These are phyloP conservation scores for Papilio polytes DNA, from an alignment of 1,140 invertebrate species.

Conservation along the genomic window DNA sequence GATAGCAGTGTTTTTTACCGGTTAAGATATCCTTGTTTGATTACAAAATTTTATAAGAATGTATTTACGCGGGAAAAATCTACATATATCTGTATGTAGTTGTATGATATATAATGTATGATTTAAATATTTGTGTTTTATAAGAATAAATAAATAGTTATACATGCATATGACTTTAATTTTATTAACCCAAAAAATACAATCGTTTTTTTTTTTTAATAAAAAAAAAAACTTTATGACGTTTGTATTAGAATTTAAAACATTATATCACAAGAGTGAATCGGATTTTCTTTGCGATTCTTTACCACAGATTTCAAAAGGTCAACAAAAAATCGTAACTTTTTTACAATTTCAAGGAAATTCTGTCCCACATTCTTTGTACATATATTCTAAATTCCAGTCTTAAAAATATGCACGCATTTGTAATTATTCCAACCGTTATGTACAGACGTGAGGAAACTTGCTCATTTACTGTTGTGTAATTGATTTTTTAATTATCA, in stretches of 20 bases:
- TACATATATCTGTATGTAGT: conserved; percentile 1
- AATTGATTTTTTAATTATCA: conserved; percentile 31
- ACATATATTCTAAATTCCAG: not conserved
- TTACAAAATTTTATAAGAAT: not conserved
- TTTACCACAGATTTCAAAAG: not conserved
- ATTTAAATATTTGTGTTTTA: not conserved
- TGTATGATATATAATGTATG: not conserved
- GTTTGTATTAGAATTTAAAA: too few species aligned
- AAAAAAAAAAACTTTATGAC: too few species aligned
- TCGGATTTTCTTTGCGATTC: not conserved
- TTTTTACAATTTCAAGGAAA: not conserved
- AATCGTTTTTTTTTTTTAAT: too few species aligned
- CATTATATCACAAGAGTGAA: not conserved
- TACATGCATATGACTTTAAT: not conserved
- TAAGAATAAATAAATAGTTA: not conserved
- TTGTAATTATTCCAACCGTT: conserved; percentile 21
- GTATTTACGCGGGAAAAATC: not conserved
- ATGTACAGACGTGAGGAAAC: conserved; percentile 18
- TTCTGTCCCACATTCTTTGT: not conserved
- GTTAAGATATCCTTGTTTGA: too few species aligned
- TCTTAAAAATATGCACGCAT: conserved; percentile 23
- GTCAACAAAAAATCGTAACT: not conserved
- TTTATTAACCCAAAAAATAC: not conserved
- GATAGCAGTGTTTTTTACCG: too few species aligned
- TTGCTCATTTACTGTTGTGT: conserved; percentile 32